Evolutionary conservation across 2,888 invertebrate genomes (phyloP), one percentile per base, ranked within the genome.

Genomic region (Leucoma salicis): DNA sequence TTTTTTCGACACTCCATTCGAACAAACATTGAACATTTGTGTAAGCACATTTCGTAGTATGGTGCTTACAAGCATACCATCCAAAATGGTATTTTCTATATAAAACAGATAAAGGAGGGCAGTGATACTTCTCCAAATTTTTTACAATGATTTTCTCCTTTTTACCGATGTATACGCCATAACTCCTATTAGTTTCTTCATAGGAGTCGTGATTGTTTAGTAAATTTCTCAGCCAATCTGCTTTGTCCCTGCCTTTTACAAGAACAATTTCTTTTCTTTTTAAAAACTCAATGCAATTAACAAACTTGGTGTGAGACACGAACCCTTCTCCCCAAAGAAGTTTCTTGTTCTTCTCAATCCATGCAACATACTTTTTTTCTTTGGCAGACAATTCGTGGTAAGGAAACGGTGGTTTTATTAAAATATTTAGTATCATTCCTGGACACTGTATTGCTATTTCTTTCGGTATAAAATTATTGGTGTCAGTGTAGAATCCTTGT

Each of bases 261-360:
- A 24, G 38, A 10, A 42, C n/a, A 1, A 13, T 11, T 3, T 10
- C 25, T 3, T 14, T 35, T 1, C 15, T 11, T 21, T 24, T 38
- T 12, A 43, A 31, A 25, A 38, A 34, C 10, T 34, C 14, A 1
- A 43, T 14, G 10, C 34, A 31, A 12, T 38, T 25, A 5, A 2
- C 15, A 14, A 8, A 43, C 0, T 35, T 38, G 4, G 3, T 5
- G n/a, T 38, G 38, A 0, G 15, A 15, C 5, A 43, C 25, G 15
- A 35, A 43, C 10, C 43, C 43, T 18, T 35, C 38, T 1, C 18
- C 7, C 43, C 43, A 43, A 14, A 3, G 15, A n/a, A 43, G 11
- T 16, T 31, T 16, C 10, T 12, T 31, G 0, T 25, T 11, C 11
- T 18, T 31, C 25, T 43, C 16, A n/a, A 43, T 6, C 37, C 37